Evolutionary conservation across 2,888 invertebrate species (phyloP).

Genomic region (Alsophila aescularia): DNA sequence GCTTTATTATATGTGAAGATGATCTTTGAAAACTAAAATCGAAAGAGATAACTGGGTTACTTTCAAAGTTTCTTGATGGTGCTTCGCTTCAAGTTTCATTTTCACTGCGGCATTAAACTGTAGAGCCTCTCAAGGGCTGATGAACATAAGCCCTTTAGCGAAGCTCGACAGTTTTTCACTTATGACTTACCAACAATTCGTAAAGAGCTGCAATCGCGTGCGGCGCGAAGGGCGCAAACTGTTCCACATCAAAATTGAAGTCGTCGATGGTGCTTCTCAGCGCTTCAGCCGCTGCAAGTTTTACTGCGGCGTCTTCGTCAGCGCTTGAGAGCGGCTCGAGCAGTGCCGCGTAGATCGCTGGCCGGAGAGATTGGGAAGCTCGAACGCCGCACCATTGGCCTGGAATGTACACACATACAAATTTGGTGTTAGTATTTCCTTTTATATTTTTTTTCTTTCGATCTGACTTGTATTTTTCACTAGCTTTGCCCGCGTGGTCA

Average conservation of each 20-base stretch:
- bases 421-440: neutral
- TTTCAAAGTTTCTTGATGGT: no score
- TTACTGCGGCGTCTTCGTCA: conserved; percentile 94
- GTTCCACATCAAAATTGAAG: conserved; percentile 95
- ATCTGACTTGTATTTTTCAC: no score
- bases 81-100: no score
- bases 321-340: conserved; percentile 86
- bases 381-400: conserved; percentile 92
- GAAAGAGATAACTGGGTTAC: no score
- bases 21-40: no score
- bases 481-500: no score
- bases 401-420: conserved; percentile 38
- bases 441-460: neutral
- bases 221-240: conserved; percentile 93
- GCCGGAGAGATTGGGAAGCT: conserved; percentile 90
- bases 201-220: conserved; percentile 92
- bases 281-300: conserved; percentile 93
- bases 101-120: no score
- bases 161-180: no score
- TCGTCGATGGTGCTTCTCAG: conserved; percentile 94
- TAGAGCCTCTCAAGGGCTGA: no score
- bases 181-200: conserved; percentile 87
- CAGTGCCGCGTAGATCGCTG: conserved; percentile 91
- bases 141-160: no score
- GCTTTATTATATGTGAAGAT: no score